A percentile compares a stretch with the other conserved stretches of the same genome.
These are phyloP conservation scores for roundworm (Caenorhabditis elegans) DNA, from an alignment of 1,140 invertebrate genomes.

Conservation along the genomic window WBcel235 BX284602.5:6518001-6518500, in stretches of 20 bases:
- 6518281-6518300: background rate
- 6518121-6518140: background rate
- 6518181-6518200: background rate
- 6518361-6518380: background rate
- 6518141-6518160: background rate
- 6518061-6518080: background rate
- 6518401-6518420: background rate
- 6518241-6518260: background rate
- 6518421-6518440: background rate
- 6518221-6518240: constrained; percentile 5
- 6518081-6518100: background rate
- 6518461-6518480: background rate
- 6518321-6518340: background rate
- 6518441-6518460: background rate
- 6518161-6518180: background rate
- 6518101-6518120: background rate
- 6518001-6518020: background rate
- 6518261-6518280: background rate
- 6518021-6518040: constrained; percentile 9
- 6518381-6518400: background rate
- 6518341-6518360: background rate
- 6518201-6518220: background rate
- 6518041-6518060: constrained; percentile 1
- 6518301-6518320: background rate
- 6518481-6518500: background rate